phyloP scores from a whole-genome alignment of 2,888 invertebrate genomes.

The Cantharis lateralis region DNA sequence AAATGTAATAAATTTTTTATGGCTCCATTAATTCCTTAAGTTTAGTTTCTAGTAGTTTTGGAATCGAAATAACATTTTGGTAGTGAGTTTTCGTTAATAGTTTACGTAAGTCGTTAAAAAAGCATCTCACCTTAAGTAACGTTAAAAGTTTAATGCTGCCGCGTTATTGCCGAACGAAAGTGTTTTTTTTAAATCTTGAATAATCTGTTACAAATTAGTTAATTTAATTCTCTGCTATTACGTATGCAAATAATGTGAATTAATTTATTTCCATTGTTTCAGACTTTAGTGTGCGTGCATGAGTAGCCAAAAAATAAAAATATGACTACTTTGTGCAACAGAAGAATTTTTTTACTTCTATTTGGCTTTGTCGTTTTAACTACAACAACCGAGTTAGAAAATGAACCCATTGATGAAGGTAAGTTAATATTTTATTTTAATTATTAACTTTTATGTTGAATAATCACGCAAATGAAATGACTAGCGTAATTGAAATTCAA shows the following conservation, averaged over 20 bases:
- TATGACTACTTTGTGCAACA: conserved; percentile 13
- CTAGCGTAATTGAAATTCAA: background rate
- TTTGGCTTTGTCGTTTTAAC: conserved; percentile 20
- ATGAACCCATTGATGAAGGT: conserved; percentile 43
- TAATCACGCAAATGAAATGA: background rate
- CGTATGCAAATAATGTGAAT: background rate
- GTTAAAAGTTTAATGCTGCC: background rate
- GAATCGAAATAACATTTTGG: background rate
- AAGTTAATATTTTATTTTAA: conserved; percentile 16
- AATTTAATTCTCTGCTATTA: background rate
- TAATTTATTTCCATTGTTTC: conserved; percentile 10
- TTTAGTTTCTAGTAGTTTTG: background rate
- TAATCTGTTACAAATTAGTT: background rate
- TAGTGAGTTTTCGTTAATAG: background rate
- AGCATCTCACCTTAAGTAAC: background rate
- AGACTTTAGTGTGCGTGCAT: conserved; percentile 24
- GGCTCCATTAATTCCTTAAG: background rate
- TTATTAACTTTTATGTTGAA: background rate
- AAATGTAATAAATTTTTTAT: background rate
- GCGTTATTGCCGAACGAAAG: background rate
- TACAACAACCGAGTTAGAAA: conserved; percentile 34
- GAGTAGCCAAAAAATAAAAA: conserved; percentile 7
- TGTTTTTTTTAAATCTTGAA: background rate
- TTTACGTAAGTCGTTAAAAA: background rate
- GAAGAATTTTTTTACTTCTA: conserved; percentile 16